phyloP scores from a whole-genome alignment of 1,140 invertebrate species.

The Drosophila navojoa region DNA sequence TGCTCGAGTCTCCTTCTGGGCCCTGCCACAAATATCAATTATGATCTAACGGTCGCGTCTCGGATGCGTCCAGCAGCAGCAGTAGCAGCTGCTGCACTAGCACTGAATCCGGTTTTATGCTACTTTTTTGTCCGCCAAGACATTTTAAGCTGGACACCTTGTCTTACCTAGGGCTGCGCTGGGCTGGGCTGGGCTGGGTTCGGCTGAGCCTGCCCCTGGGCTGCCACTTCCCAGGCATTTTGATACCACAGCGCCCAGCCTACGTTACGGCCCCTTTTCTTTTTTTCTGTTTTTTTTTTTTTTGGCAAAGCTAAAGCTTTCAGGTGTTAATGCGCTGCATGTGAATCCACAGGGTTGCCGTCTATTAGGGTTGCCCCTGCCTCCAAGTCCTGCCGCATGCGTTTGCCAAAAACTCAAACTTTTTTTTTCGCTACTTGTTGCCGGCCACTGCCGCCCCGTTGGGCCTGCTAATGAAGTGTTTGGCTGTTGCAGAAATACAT shows the following conservation, averaged over 20 bases:
- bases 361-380: slow-evolving; percentile 37
- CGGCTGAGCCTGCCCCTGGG: slow-evolving; percentile 48
- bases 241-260: slow-evolving; percentile 32
- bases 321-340: slow-evolving; percentile 65
- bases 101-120: slow-evolving; percentile 14
- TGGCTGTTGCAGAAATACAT: slow-evolving; percentile 14
- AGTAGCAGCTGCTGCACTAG: slow-evolving; percentile 18
- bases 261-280: slow-evolving; percentile 1
- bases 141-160: slow-evolving; percentile 10
- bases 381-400: slow-evolving; percentile 10
- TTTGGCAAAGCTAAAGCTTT: slow-evolving; percentile 1
- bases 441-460: slow-evolving; percentile 10
- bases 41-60: slow-evolving; percentile 47
- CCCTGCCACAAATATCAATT: slow-evolving; percentile 43
- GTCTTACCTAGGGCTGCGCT: not conserved
- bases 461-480: slow-evolving; percentile 38
- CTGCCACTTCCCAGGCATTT: slow-evolving; percentile 67
- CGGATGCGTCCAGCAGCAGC: slow-evolving; percentile 12
- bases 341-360: slow-evolving; percentile 66
- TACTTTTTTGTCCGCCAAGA: not conserved
- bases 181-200: not conserved
- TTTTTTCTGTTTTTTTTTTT: too few relatives aligned
- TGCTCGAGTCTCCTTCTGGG: not conserved
- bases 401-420: slow-evolving; percentile 35
- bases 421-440: slow-evolving; percentile 64